Conservation (phyloP, 2,888 invertebrate species). For the Aspidiotus rigidus region DNA sequence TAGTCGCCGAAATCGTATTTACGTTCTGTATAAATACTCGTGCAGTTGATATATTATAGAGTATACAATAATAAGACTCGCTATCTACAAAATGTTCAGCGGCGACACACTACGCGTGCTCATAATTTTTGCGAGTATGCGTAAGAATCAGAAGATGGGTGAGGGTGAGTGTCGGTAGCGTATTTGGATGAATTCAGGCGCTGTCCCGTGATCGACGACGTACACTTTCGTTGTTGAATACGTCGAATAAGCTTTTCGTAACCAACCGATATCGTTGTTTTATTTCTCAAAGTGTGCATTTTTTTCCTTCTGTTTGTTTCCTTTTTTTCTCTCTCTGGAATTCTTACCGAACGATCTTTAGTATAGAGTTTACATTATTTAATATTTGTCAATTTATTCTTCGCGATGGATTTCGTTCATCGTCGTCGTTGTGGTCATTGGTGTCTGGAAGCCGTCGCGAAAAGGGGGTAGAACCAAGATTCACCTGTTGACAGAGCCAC, state of each 20-base stretch:
- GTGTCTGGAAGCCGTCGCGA: neutral
- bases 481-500: neutral
- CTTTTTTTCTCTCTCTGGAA: neutral
- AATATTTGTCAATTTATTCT: neutral
- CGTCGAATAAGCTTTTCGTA: neutral
- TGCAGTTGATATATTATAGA: too few species aligned
- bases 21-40: too few species aligned
- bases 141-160: neutral
- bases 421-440: neutral
- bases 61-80: too few species aligned
- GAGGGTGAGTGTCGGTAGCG: neutral
- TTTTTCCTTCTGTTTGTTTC: neutral
- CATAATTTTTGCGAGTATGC: slow-evolving; percentile 14
- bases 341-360: neutral
- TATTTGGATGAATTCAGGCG: slow-evolving; percentile 1
- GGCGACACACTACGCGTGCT: slow-evolving; percentile 11
- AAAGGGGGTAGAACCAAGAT: neutral
- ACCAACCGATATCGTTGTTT: neutral
- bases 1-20: too few species aligned
- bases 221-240: neutral
- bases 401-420: neutral
- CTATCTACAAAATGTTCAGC: neutral
- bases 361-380: neutral
- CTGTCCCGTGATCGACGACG: slow-evolving; percentile 2
- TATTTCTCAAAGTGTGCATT: neutral